Evolutionary conservation across 2,888 invertebrate species (phyloP), one percentile per base, ranked within the genome.

Genomic region (Molanna angustata): DNA sequence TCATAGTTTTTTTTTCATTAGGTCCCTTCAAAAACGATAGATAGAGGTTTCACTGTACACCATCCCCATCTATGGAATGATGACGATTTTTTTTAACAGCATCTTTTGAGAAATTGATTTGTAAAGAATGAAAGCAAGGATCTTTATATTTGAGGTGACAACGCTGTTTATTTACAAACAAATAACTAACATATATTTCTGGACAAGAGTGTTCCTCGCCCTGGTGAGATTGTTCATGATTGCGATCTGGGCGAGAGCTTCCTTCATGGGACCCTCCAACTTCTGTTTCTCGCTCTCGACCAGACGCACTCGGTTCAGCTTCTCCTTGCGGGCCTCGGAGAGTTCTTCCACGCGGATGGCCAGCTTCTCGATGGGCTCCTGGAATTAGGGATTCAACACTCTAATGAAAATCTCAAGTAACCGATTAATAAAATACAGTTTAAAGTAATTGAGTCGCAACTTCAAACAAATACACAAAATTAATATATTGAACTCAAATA

Each of bases 241-340:
- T 60, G 84, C 84, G 62, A 98, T 76, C 64, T 84, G 86, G 41
- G 85, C 82, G 0, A 91, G 80, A 0, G 91, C 90, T 51, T 87
- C 85, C 54, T 85, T 80, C 80, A 87, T 90, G 0, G 91, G 90
- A 54, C 80, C 83, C 63, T 88, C 83, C 44, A 94, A 70, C 62
- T 86, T 86, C 52, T 84, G 81, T 69, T 90, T 85, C 67, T 94
- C 93, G 48, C 84, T 84, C 64, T 91, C 86, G 4, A 93, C 86
- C 20, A 90, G 71, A 62, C 90, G 88, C 3, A 94, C 85, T 55
- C 94, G 79, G 67, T 93, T 92, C 47, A 93, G 71, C 72, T 91
- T 93, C 65, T 91, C 91, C 13, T 84, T 81, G 14, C 90, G 77
- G 62, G 82, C 79, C 52, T 89, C 89, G 2, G 84, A 82, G 46